These are phyloP conservation scores for Trachemys scripta DNA, from an alignment of 2,113 vertebrate species.

Conservation along the genomic window DNA sequence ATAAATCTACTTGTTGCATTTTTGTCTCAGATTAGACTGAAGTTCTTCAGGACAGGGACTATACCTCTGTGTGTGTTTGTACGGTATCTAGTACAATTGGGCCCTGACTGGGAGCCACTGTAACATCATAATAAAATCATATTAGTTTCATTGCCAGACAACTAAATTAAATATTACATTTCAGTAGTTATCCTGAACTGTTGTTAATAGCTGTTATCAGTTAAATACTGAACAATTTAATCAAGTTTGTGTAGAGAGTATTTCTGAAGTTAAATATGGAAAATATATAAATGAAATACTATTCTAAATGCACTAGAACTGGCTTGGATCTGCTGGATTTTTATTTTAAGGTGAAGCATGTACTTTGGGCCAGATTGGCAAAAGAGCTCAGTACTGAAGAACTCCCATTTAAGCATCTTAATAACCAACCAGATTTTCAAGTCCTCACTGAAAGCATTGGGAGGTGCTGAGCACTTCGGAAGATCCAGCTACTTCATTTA, in stretches of 20 bases:
- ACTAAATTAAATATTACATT: neutral
- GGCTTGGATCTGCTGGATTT: neutral
- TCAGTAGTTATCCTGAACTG: neutral
- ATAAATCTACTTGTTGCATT: neutral
- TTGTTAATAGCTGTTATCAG: neutral
- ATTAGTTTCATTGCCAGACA: neutral
- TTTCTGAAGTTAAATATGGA: neutral
- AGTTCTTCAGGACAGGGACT: neutral
- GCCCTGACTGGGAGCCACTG: neutral
- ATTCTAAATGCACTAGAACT: neutral
- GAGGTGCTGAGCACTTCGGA: neutral
- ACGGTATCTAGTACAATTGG: rapidly evolving
- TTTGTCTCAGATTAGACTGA: neutral
- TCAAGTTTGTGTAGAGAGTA: neutral
- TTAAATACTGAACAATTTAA: neutral
- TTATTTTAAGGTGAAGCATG: neutral
- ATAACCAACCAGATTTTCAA: neutral
- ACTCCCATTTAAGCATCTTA: neutral
- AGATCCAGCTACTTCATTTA: neutral
- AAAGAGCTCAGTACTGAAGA: neutral
- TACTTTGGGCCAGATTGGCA: neutral
- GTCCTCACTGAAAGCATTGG: neutral
- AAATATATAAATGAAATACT: neutral
- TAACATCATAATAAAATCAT: neutral
- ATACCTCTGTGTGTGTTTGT: neutral